Conservation (phyloP, 2,797 vertebrate species). For the Typhlichthys eigenmanni region DNA sequence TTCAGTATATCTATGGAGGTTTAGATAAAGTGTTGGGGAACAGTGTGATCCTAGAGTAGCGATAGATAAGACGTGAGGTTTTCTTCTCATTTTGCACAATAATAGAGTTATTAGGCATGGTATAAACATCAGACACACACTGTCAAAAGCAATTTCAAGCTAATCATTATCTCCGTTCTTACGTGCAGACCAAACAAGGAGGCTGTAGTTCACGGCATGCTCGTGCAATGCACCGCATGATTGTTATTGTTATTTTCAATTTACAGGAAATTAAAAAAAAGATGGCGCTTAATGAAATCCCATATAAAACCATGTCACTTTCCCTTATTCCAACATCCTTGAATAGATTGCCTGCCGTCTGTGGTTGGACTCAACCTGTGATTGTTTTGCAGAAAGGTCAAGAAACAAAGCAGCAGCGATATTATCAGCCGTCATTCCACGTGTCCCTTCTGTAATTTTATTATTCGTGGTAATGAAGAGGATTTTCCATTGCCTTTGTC, state of each 20-base stretch:
- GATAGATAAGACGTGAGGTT: background rate
- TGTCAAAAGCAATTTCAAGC: constrained; percentile 47
- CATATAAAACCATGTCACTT: constrained; percentile 41
- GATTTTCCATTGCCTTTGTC: constrained; percentile 3
- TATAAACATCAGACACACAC: constrained; percentile 15
- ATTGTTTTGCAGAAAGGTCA: constrained; percentile 10
- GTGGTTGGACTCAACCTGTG: constrained; percentile 29
- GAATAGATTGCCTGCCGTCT: constrained; percentile 47
- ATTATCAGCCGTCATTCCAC: constrained; percentile 5
- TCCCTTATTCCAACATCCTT: constrained; percentile 27
- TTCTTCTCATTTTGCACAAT: constrained; percentile 10
- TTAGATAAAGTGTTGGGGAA: too few species aligned
- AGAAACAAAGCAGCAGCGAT: constrained; percentile 19
- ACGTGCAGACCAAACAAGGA: constrained; percentile 25
- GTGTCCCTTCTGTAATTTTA: constrained; percentile 32
- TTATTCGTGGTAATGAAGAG: constrained; percentile 34
- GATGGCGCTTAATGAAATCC: constrained; percentile 48
- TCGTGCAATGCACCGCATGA: background rate
- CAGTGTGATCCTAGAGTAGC: too few species aligned
- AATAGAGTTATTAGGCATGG: constrained; percentile 42
- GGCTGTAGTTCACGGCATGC: constrained; percentile 16
- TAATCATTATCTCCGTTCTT: constrained; percentile 48
- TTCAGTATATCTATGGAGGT: too few species aligned
- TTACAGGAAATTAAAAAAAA: constrained; percentile 43
- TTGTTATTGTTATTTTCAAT: constrained; percentile 57